These are phyloP conservation scores for Bimastos eiseni DNA, from an alignment of 2,888 invertebrate species.

Conservation along the genomic window DNA sequence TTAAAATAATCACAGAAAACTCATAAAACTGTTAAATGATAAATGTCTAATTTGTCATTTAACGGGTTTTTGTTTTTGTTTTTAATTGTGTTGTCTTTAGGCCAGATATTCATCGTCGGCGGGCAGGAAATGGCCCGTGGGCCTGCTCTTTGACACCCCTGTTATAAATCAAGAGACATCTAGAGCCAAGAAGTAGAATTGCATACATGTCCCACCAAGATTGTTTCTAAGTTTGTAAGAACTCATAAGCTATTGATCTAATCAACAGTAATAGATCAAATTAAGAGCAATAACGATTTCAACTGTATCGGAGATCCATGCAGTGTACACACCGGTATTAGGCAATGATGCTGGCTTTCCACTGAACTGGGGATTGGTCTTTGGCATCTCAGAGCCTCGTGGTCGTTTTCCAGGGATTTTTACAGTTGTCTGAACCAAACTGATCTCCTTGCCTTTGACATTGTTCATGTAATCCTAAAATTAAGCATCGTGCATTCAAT, in stretches of 20 bases:
- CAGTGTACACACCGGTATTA: background rate
- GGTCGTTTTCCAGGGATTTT: slow-evolving; percentile 88
- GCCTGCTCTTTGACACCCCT: too few species aligned
- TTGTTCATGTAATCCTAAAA: slow-evolving; percentile 88
- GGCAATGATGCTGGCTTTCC: background rate
- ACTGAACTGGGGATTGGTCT: slow-evolving; percentile 24
- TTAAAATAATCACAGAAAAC: too few species aligned
- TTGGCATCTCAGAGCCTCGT: slow-evolving; percentile 41
- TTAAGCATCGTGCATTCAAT: background rate
- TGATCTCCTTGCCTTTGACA: slow-evolving; percentile 91
- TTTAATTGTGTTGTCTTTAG: too few species aligned
- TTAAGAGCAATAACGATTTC: background rate
- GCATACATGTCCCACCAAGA: background rate
- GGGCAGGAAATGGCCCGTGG: too few species aligned
- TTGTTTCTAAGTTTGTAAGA: background rate
- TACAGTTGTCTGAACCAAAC: slow-evolving; percentile 91
- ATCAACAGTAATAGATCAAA: background rate
- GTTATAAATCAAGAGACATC: too few species aligned
- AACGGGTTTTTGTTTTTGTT: too few species aligned
- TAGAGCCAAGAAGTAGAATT: too few species aligned
- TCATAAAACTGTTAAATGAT: too few species aligned
- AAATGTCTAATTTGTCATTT: too few species aligned
- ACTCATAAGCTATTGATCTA: background rate
- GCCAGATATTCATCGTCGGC: too few species aligned
- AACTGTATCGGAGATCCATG: background rate